Evolutionary conservation across 92 coral and sea anemone species (phyloP).

Genomic region (Hydrozoanthus gracilis): DNA sequence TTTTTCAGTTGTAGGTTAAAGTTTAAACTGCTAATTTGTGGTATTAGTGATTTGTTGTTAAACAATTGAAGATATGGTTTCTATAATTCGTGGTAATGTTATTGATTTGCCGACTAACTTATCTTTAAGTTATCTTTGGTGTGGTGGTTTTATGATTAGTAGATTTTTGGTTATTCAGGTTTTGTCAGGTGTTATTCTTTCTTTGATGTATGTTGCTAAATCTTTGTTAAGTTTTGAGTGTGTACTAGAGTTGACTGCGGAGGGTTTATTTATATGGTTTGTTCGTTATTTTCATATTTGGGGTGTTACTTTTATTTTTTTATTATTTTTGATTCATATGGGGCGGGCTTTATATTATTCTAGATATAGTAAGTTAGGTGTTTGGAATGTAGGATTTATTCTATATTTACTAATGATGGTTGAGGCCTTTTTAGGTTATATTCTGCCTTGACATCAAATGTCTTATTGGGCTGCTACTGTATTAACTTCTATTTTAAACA

Average conservation of each 20-base stretch:
- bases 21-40: conserved; percentile 7
- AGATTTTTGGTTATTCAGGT: not conserved
- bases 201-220: not conserved
- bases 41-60: not conserved
- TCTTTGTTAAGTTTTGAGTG: not conserved
- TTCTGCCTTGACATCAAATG: not conserved
- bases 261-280: not conserved
- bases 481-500: not conserved
- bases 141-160: conserved; percentile 1
- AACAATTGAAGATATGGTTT: not conserved
- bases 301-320: not conserved
- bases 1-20: not conserved
- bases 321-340: not conserved
- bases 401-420: not conserved
- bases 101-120: not conserved
- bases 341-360: not conserved
- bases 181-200: not conserved
- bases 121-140: conserved; percentile 1
- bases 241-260: not conserved
- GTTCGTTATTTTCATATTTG: not conserved
- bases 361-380: not conserved
- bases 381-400: not conserved
- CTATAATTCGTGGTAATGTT: not conserved
- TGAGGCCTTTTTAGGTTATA: not conserved
- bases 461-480: not conserved